Evolutionary conservation across 1,140 invertebrate genomes (phyloP), one percentile per base, ranked within the genome.

Genomic region (Daktulosphaira vitifoliae): DNA sequence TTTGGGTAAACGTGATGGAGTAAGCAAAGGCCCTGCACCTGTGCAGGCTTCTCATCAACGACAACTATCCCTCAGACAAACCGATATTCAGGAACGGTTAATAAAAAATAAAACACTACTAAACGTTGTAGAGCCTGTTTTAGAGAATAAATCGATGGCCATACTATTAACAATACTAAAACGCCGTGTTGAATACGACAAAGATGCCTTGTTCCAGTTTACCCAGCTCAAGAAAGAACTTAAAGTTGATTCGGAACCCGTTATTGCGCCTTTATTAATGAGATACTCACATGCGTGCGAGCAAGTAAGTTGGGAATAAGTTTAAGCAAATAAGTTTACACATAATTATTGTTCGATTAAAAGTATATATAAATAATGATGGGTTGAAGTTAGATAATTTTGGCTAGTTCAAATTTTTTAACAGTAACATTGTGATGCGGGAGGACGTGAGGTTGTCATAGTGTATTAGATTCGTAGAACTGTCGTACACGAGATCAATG

Each of bases 31-130:
- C 62, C 85, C 88, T 70, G 89, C 90, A 29, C 90, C 90, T 15
- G 88, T 89, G 0, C 84, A 87, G 48, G 87, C 89, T 0, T 92
- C 89, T 18, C 92, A 96, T 76, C 92, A 95, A 76, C 78, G 92
- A 33, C 83, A 93, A 29, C 77, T 96, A 64, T 88, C 88, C 44
- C 80, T 94, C 23, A 85, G 84, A 42, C 85, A 89, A 71, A 80
- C 81, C 5, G 87, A 90, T 70, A 86, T 88, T 18, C 90, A 96
- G 74, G 85, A 90, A 67, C 77, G 92, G 4, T 78, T 96, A 16
- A 94, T 94, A 69, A 91, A 93, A 76, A 96, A 95, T 76, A 92
- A 92, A 74, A 89, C 87, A 0, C 75, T 95, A 22, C 77, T 93
- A 48, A 93, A 92, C 68, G 85, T 89, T 29, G 78, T 94, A 48